A percentile compares a stretch with the other conserved stretches of the same genome.
These are phyloP conservation scores for Oreochromis grahami DNA, from an alignment of 2,797 vertebrate species.

Conservation along the genomic window DNA sequence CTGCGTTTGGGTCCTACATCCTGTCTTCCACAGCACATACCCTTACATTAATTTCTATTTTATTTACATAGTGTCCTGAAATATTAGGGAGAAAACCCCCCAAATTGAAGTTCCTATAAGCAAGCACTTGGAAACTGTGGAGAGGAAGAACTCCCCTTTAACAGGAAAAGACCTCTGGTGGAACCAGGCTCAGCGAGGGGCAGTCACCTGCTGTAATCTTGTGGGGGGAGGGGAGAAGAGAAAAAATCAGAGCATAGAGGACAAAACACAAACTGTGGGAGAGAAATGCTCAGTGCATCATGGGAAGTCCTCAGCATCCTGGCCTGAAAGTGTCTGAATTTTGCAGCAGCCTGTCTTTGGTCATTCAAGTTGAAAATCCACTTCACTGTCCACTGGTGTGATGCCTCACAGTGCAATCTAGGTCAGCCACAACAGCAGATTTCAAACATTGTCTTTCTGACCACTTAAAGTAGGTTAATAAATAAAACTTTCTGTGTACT, in stretches of 20 bases:
- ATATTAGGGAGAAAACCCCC: neutral
- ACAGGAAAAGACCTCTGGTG: neutral
- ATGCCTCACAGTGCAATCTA: neutral
- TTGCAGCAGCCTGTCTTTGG: neutral
- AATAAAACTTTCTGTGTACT: neutral
- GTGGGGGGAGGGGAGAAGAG: neutral
- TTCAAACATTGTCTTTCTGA: neutral
- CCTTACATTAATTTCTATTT: no score
- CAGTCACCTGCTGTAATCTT: no score
- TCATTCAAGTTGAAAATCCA: neutral
- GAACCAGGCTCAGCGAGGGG: no score
- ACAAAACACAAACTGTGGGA: neutral
- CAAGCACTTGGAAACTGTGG: neutral
- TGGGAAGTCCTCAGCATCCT: accelerated
- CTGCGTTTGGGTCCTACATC: no score
- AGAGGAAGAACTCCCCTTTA: neutral
- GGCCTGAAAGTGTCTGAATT: neutral
- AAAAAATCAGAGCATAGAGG: neutral
- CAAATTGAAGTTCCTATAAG: neutral
- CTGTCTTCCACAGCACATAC: no score
- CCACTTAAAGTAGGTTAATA: neutral
- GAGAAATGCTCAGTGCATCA: neutral
- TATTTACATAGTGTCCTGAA: neutral
- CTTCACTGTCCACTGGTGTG: neutral
- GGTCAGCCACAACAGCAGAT: neutral